phyloP scores from a whole-genome alignment of 2,888 invertebrate genomes.

The Rosalia funebris region DNA sequence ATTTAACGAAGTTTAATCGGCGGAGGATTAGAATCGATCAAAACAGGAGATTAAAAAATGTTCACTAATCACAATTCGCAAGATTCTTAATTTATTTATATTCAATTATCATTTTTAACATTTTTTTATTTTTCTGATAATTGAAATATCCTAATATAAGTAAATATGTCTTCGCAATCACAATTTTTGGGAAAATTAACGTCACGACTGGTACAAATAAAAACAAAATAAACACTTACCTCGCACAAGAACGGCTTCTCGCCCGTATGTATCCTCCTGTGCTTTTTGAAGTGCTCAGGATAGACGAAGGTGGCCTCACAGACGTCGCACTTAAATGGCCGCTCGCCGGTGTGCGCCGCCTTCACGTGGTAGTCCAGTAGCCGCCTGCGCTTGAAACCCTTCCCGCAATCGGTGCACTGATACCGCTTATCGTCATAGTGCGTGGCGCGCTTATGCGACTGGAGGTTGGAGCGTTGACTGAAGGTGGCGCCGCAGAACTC shows the following conservation, averaged over 20 bases:
- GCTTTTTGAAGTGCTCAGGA: constrained; percentile 85
- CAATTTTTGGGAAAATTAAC: too few relatives aligned
- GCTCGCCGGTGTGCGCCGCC: constrained; percentile 82
- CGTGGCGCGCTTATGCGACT: constrained; percentile 81
- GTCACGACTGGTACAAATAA: too few relatives aligned
- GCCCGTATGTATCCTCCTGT: constrained; percentile 80
- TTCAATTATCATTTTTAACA: too few relatives aligned
- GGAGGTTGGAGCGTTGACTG: constrained; percentile 83
- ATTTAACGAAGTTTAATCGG: too few relatives aligned
- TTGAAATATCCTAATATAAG: too few relatives aligned
- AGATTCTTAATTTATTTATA: too few relatives aligned
- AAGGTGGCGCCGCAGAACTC: constrained; percentile 82
- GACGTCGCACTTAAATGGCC: constrained; percentile 77
- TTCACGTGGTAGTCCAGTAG: constrained; percentile 84
- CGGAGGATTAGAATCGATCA: too few relatives aligned
- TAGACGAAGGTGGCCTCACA: constrained; percentile 85
- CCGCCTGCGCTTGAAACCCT: constrained; percentile 78
- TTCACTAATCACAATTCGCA: too few relatives aligned
- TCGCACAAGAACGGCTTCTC: constrained; percentile 77
- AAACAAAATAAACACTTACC: too few relatives aligned
- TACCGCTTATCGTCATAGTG: constrained; percentile 80
- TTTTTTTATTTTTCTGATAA: too few relatives aligned
- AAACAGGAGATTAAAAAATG: too few relatives aligned
- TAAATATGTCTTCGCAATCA: too few relatives aligned
- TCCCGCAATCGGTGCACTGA: constrained; percentile 69